Evolutionary conservation across 2,888 invertebrate genomes (phyloP).

Genomic region (Xestoiulus laeticollis): DNA sequence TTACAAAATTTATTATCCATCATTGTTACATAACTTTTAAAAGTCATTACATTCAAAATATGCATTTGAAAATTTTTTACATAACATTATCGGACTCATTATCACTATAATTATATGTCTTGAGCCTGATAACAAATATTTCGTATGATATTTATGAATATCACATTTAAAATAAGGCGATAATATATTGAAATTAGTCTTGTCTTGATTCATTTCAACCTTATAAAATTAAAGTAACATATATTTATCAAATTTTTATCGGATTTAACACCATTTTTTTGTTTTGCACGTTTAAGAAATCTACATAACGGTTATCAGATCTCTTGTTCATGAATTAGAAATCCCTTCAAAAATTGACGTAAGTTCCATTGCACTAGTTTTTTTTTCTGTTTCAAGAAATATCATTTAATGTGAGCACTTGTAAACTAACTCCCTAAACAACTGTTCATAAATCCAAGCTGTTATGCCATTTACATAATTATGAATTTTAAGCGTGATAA

Average conservation of each 20-base stretch:
- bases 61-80: too few species aligned
- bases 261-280: neutral
- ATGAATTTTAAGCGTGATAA: slow-evolving; percentile 9
- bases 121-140: neutral
- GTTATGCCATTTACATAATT: neutral
- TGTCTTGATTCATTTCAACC: neutral
- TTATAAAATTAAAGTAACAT: neutral
- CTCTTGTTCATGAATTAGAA: neutral
- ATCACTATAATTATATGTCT: neutral
- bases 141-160: neutral
- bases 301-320: too few species aligned
- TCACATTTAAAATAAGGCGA: neutral
- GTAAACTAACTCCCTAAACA: neutral
- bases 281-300: neutral
- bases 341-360: neutral
- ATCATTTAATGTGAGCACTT: neutral
- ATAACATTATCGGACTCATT: too few species aligned
- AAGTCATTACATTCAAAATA: too few species aligned
- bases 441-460: neutral
- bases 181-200: neutral
- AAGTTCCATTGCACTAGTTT: neutral
- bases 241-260: neutral
- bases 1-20: neutral
- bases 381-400: neutral
- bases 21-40: neutral